A percentile compares a stretch with the other conserved stretches of the same genome.
These are phyloP conservation scores for Lissonota sp. DNA, from an alignment of 2,888 invertebrate species.

Conservation along the genomic window DNA sequence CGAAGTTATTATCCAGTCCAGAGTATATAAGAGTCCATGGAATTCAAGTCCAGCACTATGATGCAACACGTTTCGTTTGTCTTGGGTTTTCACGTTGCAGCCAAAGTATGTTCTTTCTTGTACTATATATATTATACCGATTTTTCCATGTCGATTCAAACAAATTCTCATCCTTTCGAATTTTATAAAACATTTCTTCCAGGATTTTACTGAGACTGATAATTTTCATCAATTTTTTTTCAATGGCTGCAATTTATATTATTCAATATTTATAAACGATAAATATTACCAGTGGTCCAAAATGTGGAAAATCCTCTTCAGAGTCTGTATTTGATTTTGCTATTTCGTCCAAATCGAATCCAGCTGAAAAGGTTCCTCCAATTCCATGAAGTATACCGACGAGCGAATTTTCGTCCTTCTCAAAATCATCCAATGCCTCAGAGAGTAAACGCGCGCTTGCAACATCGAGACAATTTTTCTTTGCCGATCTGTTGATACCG, in stretches of 20 bases:
- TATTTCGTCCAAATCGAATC: slow-evolving; percentile 94
- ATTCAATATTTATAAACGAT: slow-evolving; percentile 20
- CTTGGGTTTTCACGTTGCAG: no score
- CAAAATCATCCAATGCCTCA: slow-evolving; percentile 91
- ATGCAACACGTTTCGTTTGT: no score
- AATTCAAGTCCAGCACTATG: no score
- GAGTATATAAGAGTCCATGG: no score
- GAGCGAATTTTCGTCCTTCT: slow-evolving; percentile 88
- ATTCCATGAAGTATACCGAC: slow-evolving; percentile 94
- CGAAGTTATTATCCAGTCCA: no score
- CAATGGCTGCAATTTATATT: no score
- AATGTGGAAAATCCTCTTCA: slow-evolving; percentile 76
- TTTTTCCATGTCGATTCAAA: no score
- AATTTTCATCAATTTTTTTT: neutral
- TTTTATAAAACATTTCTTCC: no score
- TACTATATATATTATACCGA: no score
- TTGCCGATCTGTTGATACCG: slow-evolving; percentile 94
- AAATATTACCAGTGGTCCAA: slow-evolving; percentile 75
- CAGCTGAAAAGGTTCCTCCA: slow-evolving; percentile 97
- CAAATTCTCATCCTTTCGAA: no score
- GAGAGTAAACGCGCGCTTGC: slow-evolving; percentile 88
- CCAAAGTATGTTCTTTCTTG: no score
- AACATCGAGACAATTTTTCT: slow-evolving; percentile 93
- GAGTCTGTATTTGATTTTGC: slow-evolving; percentile 78
- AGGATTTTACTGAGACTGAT: no score